Percentiles rank a stretch among this genome's conserved stretches.
phyloP scores from a whole-genome alignment of 1,140 invertebrate species.

The Scaptodrosophila lebanonensis region DNA sequence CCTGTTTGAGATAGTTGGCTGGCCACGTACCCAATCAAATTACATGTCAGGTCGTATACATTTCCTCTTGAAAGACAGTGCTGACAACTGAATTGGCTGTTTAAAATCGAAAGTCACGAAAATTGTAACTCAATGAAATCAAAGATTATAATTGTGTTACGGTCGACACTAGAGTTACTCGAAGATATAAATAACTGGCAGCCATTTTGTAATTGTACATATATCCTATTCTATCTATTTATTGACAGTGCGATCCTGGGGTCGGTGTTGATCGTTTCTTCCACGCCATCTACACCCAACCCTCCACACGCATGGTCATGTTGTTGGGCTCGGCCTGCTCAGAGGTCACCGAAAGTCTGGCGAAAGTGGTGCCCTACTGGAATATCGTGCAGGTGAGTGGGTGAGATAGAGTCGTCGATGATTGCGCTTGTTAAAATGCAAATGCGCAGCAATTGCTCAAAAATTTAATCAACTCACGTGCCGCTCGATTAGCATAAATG shows the following conservation, averaged over 20 bases:
- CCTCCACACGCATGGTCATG: slow-evolving; percentile 84
- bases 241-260: slow-evolving; percentile 89
- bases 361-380: slow-evolving; percentile 93
- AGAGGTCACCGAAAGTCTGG: slow-evolving; percentile 92
- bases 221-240: not conserved
- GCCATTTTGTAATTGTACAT: no score
- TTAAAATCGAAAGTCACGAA: no score
- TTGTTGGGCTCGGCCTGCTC: slow-evolving; percentile 91
- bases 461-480: slow-evolving; percentile 75
- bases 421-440: slow-evolving; percentile 48
- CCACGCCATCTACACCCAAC: slow-evolving; percentile 90
- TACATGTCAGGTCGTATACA: no score
- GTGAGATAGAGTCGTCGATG: not conserved
- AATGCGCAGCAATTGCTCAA: slow-evolving; percentile 54
- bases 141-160: no score
- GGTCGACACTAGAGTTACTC: no score
- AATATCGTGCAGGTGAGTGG: slow-evolving; percentile 91
- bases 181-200: no score
- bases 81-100: no score
- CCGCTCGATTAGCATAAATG: slow-evolving; percentile 65
- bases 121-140: no score
- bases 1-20: no score
- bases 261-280: slow-evolving; percentile 93
- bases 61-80: no score
- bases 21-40: no score